Evolutionary conservation across 2,888 invertebrate genomes (phyloP).

Genomic region (Agonopterix alstromeriana): DNA sequence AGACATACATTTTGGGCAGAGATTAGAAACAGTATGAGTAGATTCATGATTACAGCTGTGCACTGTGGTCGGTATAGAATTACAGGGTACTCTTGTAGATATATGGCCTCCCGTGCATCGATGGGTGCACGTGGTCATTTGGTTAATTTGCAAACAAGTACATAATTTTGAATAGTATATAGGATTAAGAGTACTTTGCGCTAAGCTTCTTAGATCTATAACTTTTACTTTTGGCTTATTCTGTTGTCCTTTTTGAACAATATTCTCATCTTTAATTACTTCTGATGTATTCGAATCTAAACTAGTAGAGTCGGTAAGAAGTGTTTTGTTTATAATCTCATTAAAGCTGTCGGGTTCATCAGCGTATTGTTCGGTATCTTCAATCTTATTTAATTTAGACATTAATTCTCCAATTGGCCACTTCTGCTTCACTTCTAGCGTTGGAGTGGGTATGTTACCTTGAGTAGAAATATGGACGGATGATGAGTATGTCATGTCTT

Average conservation of each 20-base stretch:
- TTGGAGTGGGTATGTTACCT: constrained; percentile 31
- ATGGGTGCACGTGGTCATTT: constrained; percentile 20
- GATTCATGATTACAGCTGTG: constrained; percentile 12
- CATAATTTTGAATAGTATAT: constrained; percentile 19
- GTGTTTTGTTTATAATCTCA: not conserved
- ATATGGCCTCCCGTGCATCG: constrained; percentile 13
- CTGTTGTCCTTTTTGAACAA: not conserved
- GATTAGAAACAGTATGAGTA: not conserved
- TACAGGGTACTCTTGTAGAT: constrained; percentile 13
- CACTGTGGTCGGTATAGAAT: constrained; percentile 10
- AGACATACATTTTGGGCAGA: not conserved
- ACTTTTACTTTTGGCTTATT: constrained; percentile 27
- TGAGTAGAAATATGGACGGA: constrained; percentile 22
- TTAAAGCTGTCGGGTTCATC: not conserved
- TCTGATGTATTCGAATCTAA: not conserved
- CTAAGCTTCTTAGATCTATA: constrained; percentile 47
- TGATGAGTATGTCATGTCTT: constrained; percentile 25
- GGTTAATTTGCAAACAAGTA: constrained; percentile 27
- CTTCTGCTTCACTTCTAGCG: constrained; percentile 41
- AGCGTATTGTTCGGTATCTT: not conserved
- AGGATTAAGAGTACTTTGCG: constrained; percentile 6
- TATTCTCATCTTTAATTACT: not conserved
- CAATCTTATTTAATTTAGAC: constrained; percentile 13
- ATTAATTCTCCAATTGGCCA: constrained; percentile 40
- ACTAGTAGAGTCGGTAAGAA: not conserved